Base-by-base conservation (phyloP, 2,888 invertebrate species). In the Idaea aversata region DNA sequence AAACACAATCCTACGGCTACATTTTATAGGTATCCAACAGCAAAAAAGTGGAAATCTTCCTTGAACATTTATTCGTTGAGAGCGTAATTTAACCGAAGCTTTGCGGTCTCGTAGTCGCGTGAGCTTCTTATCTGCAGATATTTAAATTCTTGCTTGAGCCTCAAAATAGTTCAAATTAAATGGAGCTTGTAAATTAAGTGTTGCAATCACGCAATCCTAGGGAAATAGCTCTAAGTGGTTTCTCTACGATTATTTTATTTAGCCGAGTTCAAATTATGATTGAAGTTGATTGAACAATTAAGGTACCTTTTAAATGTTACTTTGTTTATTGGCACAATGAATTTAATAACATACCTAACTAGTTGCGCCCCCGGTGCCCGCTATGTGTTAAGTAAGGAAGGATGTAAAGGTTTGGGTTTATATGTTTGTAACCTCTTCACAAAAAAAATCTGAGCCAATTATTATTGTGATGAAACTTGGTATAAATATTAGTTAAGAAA, bases 151-250 rank as follows among this genome's bases (percentile, higher is more conserved):
- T 75, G 78, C 76, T 80, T 80, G 81, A 86, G 84, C 84, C 87
- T 87, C 87, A 87, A 88, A 88, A 88, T 88, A 88, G 88, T 88
- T 88, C 80, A 86, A 88, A 88, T 88, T 88, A 88, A 88, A 88
- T 83, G 87, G 87, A 85, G 87, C 87, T 88, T 88, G 87, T 91
- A 89, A 91, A 91, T 91, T 92, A 91, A 92, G 91, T 91, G 92
- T 91, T 89, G 91, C 88, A 84, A 89, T 91, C 92, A 93, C 91
- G 92, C 91, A 88, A 92, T 89, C 87, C 85, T 74, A 77, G 82
- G 86, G 87, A 88, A 90, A 91, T 89, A 89, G 86, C 88, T 87
- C 82, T 88, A 88, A 91, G 88, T 89, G 89, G 88, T 91, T 88
- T 83, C 80, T 81, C 78, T 80, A 80, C 84, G 80, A 85, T 84